Conservation (phyloP, 2,888 invertebrate species). For the Pachycephus smyrnensis region DNA sequence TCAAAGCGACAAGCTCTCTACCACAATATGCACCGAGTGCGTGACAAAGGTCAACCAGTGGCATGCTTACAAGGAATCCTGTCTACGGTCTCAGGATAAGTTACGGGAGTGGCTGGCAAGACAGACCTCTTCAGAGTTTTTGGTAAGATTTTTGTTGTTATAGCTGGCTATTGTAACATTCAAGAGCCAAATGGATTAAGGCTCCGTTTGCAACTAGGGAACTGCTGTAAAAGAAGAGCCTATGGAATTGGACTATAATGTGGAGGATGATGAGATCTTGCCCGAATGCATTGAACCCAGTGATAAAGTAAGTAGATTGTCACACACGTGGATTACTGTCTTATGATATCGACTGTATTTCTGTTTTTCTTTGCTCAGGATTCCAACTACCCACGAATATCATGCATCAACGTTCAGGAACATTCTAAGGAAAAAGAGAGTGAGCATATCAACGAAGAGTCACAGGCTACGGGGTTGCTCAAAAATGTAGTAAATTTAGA, state of each 20-base stretch:
- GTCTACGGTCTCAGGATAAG: slow-evolving; percentile 76
- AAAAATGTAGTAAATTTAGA: not conserved
- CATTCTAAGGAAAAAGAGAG: not conserved
- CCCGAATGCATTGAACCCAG: slow-evolving; percentile 59
- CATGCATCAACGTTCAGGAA: too few relatives aligned
- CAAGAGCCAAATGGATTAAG: too few relatives aligned
- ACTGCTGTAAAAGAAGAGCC: slow-evolving; percentile 72
- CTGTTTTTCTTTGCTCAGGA: too few relatives aligned
- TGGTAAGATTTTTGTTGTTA: slow-evolving; percentile 11
- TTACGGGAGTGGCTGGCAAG: slow-evolving; percentile 70
- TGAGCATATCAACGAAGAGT: not conserved
- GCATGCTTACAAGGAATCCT: slow-evolving; percentile 75
- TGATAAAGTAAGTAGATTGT: not conserved
- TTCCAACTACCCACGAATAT: too few relatives aligned
- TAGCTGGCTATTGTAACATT: too few relatives aligned
- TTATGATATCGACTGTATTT: not conserved
- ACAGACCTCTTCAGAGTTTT: slow-evolving; percentile 22
- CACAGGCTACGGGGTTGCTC: not conserved
- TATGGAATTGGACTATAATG: slow-evolving; percentile 68
- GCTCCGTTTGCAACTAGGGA: too few relatives aligned
- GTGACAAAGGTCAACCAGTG: slow-evolving; percentile 75
- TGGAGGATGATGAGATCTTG: slow-evolving; percentile 70
- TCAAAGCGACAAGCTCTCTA: slow-evolving; percentile 74
- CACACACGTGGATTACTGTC: not conserved
- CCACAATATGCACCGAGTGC: slow-evolving; percentile 75